Conservation (phyloP, 1,140 invertebrate genomes). For the Cardiocondyla obscurior region DNA sequence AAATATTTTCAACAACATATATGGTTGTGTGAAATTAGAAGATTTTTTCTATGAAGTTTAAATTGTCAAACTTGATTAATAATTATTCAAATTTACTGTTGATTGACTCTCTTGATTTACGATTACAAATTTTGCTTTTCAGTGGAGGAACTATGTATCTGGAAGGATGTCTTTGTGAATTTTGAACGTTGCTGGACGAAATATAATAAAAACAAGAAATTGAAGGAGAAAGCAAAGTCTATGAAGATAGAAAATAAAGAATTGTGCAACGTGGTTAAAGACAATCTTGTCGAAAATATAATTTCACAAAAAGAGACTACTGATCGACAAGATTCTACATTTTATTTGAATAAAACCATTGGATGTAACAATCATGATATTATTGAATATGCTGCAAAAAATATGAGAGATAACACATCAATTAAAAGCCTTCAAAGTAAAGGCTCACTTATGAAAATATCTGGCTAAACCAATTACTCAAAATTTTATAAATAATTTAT, state of each 20-base stretch:
- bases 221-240: background rate
- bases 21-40: background rate
- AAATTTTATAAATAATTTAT: background rate
- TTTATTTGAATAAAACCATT: background rate
- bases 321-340: background rate
- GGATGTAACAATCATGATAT: background rate
- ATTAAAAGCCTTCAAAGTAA: background rate
- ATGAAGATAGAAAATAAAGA: background rate
- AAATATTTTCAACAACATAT: too few relatives aligned
- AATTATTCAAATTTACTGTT: slow-evolving; percentile 4
- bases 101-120: background rate
- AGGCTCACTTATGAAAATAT: slow-evolving; percentile 10
- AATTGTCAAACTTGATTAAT: slow-evolving; percentile 5
- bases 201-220: slow-evolving; percentile 58
- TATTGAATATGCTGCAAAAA: background rate
- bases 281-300: background rate
- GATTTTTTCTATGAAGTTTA: too few relatives aligned
- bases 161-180: slow-evolving; percentile 70
- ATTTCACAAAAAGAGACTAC: background rate
- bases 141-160: slow-evolving; percentile 74
- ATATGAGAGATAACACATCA: background rate
- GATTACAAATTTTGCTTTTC: slow-evolving; percentile 34
- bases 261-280: background rate
- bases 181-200: slow-evolving; percentile 68
- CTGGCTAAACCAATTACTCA: slow-evolving; percentile 47